Percentiles rank a stretch among this genome's conserved stretches.
Conservation (phyloP, 2,113 vertebrate species). For the Gambusia holbrooki region DNA sequence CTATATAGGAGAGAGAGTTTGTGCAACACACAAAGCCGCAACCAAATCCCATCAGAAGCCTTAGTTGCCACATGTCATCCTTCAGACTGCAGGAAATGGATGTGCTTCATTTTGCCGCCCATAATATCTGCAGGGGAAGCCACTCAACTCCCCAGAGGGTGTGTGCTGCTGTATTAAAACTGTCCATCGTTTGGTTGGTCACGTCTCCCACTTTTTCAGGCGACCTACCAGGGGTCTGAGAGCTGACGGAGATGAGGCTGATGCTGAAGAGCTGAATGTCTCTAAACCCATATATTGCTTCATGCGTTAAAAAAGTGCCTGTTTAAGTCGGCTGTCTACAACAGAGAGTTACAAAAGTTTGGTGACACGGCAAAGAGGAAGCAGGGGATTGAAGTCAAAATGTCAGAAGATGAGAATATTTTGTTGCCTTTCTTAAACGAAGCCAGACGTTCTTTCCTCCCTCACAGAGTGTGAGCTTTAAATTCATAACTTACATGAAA, state of each 20-base stretch:
- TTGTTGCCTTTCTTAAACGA: conserved; percentile 27
- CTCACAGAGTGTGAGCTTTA: conserved; percentile 35
- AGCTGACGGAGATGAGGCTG: conserved; percentile 24
- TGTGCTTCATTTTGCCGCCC: conserved; percentile 78
- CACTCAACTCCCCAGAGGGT: conserved; percentile 61
- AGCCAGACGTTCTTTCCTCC: not conserved
- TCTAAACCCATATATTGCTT: conserved; percentile 14
- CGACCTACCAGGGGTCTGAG: conserved; percentile 21
- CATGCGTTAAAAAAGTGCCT: conserved; percentile 20
- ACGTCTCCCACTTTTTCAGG: conserved; percentile 52
- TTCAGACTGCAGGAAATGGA: conserved; percentile 74
- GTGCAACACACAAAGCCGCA: conserved; percentile 31
- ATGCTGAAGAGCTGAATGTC: not conserved
- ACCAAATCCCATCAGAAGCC: conserved; percentile 50
- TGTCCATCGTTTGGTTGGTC: conserved; percentile 76
- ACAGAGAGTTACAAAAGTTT: conserved; percentile 20
- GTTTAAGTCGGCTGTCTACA: conserved; percentile 7
- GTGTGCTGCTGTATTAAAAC: conserved; percentile 78
- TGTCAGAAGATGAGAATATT: conserved; percentile 35
- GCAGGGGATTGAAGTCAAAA: conserved; percentile 40
- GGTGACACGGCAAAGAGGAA: conserved; percentile 14
- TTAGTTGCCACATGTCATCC: conserved; percentile 68
- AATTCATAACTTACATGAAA: conserved; percentile 53
- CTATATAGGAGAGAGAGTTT: conserved; percentile 42
- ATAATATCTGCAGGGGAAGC: conserved; percentile 79